phyloP scores from a whole-genome alignment of 1,140 invertebrate genomes.

The Hermatobates lingyangjiaoensis region DNA sequence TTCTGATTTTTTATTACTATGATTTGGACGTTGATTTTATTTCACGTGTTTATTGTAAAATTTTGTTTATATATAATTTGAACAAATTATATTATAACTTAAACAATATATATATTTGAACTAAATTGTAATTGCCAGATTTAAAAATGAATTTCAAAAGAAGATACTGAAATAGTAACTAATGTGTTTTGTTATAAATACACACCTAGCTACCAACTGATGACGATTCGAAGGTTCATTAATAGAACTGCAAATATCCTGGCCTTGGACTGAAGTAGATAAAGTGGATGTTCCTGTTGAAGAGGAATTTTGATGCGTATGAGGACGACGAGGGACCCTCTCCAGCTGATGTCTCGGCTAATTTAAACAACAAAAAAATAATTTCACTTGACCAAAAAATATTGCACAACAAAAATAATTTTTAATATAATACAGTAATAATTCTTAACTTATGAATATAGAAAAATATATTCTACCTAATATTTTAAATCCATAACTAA shows the following conservation, averaged over 20 bases:
- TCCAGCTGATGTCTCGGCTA: constrained; percentile 68
- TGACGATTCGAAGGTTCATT: constrained; percentile 26
- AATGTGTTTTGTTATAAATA: constrained; percentile 1
- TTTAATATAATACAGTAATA: background rate
- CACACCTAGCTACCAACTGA: constrained; percentile 37
- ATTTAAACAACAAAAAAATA: constrained; percentile 25
- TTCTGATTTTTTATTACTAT: too few relatives aligned
- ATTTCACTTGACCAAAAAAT: background rate
- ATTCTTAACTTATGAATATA: background rate
- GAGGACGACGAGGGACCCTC: constrained; percentile 59
- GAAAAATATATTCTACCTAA: too few relatives aligned
- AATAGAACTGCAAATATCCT: background rate
- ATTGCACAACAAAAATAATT: background rate
- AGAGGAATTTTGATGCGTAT: constrained; percentile 27
- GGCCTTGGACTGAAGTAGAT: background rate
- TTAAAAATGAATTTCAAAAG: background rate
- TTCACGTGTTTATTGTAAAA: too few relatives aligned
- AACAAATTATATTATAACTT: too few relatives aligned
- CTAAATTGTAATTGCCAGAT: too few relatives aligned
- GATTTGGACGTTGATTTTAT: too few relatives aligned
- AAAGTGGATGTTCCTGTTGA: constrained; percentile 24
- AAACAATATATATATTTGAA: too few relatives aligned
- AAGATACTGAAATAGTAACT: background rate
- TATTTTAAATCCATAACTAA: too few relatives aligned
- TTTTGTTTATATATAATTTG: too few relatives aligned